Percentiles rank a stretch among this genome's conserved stretches.
phyloP scores from a whole-genome alignment of 2,888 invertebrate species.

The Germaria angustata region DNA sequence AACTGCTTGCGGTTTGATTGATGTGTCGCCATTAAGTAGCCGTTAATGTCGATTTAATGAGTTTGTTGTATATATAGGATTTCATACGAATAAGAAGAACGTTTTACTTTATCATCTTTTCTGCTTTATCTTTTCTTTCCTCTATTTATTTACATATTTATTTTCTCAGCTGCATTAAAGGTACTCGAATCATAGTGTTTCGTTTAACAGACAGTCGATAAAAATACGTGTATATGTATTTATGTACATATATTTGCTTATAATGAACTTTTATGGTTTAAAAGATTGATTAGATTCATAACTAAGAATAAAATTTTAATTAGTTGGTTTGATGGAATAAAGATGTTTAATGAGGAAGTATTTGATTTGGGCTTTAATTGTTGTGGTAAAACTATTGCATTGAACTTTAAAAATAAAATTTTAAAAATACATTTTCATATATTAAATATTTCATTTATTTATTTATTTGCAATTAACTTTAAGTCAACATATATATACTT shows the following conservation, averaged over 20 bases:
- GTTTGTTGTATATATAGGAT: conserved; percentile 52
- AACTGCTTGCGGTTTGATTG: conserved; percentile 63
- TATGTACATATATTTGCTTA: conserved; percentile 32
- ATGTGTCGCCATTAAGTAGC: conserved; percentile 68
- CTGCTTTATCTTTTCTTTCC: not conserved
- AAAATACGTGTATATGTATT: not conserved
- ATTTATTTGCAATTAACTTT: not conserved
- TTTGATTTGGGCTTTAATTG: not conserved
- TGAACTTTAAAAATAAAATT: not conserved
- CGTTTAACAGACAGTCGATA: conserved; percentile 1
- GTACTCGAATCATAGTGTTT: not conserved
- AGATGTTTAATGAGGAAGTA: conserved; percentile 33
- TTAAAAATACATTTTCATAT: not conserved
- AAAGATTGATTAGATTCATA: conserved; percentile 41
- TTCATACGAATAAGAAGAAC: conserved; percentile 35
- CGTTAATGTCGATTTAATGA: conserved; percentile 64
- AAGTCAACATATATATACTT: no score
- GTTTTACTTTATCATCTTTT: not conserved
- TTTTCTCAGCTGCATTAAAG: not conserved
- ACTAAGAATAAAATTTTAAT: conserved; percentile 30
- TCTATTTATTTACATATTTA: not conserved
- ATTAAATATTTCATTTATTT: not conserved
- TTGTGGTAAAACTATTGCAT: not conserved
- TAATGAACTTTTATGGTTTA: conserved; percentile 60
- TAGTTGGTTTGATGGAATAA: conserved; percentile 10